Percentiles rank a stretch among this genome's conserved stretches.
These are phyloP conservation scores for Melanerpes formicivorus DNA, from an alignment of 2,113 vertebrate genomes.

Conservation along the genomic window DNA sequence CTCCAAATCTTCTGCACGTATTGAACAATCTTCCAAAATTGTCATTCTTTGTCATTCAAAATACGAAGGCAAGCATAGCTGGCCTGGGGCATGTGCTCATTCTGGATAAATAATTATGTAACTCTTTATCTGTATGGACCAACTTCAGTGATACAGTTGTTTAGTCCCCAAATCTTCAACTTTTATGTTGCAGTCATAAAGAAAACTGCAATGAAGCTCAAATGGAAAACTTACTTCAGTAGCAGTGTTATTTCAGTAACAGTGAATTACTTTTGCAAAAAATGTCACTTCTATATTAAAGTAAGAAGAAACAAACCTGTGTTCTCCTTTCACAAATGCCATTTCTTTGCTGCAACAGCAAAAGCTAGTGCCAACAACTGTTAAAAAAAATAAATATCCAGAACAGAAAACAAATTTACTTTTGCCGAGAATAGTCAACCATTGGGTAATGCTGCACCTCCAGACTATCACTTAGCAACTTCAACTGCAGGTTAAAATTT, in stretches of 20 bases:
- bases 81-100: background rate
- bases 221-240: background rate
- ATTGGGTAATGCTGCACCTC: background rate
- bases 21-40: background rate
- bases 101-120: background rate
- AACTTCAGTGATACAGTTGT: background rate
- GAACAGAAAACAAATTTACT: constrained; percentile 4
- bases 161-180: background rate
- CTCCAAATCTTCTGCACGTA: background rate
- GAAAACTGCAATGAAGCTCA: background rate
- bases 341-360: background rate
- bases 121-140: background rate
- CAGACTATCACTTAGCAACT: background rate
- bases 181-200: background rate
- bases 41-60: background rate
- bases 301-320: background rate
- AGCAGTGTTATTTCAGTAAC: background rate
- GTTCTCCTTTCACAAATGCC: background rate
- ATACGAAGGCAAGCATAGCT: background rate
- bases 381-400: background rate
- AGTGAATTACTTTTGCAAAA: background rate
- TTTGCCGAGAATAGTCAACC: background rate
- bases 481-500: constrained; percentile 28
- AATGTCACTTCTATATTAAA: background rate
- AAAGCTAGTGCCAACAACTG: background rate